A percentile compares a stretch with the other conserved stretches of the same genome.
Evolutionary conservation across 2,888 invertebrate species (phyloP).

Genomic region (Gortyna flavago): DNA sequence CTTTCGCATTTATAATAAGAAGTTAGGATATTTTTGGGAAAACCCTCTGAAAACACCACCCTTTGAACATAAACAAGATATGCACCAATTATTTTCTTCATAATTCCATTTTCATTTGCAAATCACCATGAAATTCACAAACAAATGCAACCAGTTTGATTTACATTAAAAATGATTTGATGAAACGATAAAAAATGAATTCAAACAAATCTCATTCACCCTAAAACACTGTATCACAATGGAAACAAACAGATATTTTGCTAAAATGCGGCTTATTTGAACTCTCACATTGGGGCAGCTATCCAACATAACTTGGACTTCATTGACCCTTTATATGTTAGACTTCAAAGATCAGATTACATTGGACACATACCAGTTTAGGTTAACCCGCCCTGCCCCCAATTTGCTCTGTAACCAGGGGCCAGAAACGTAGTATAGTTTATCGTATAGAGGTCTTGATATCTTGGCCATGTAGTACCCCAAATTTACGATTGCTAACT

Average conservation of each 20-base stretch:
- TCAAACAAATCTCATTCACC: conserved; percentile 65
- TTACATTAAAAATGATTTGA: conserved; percentile 66
- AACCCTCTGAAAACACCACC: neutral
- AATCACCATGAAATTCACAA: conserved; percentile 41
- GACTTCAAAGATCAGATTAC: conserved; percentile 10
- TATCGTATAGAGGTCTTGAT: conserved; percentile 11
- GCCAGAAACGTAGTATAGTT: neutral
- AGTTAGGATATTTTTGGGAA: too few species aligned
- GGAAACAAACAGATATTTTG: conserved; percentile 76
- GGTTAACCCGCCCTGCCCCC: neutral
- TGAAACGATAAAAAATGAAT: conserved; percentile 66
- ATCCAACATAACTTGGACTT: conserved; percentile 23
- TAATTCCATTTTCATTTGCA: conserved; percentile 10
- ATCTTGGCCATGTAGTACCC: conserved; percentile 21
- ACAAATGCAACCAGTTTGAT: conserved; percentile 47
- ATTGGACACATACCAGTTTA: neutral
- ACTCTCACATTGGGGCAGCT: conserved; percentile 38
- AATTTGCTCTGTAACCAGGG: neutral
- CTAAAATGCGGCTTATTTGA: conserved; percentile 72
- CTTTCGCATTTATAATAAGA: too few species aligned
- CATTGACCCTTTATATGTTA: neutral
- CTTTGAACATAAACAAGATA: neutral
- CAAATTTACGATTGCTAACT: conserved; percentile 50
- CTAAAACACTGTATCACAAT: conserved; percentile 71
- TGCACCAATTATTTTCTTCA: conserved; percentile 1